Percentiles rank a stretch among this genome's conserved stretches.
Evolutionary conservation across 2,888 invertebrate genomes (phyloP).

Genomic region (Parelbella ahira): DNA sequence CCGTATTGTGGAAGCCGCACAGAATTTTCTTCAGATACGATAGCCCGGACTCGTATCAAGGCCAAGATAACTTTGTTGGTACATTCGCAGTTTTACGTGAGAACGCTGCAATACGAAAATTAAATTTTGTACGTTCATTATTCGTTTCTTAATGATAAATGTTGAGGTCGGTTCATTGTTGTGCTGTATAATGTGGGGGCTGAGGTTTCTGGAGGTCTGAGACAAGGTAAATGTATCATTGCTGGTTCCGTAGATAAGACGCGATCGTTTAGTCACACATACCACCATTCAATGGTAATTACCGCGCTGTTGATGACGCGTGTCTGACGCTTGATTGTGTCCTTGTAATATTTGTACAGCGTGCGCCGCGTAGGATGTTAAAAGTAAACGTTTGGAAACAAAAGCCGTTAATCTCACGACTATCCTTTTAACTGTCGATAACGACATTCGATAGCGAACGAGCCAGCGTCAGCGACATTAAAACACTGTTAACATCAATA

Average conservation of each 20-base stretch:
- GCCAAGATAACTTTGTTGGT: slow-evolving; percentile 40
- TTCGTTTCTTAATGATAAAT: slow-evolving; percentile 57
- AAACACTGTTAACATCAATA: slow-evolving; percentile 35
- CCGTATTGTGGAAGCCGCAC: slow-evolving; percentile 20
- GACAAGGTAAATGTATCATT: slow-evolving; percentile 66
- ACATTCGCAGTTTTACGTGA: slow-evolving; percentile 55
- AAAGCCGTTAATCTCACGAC: slow-evolving; percentile 35
- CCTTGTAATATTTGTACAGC: slow-evolving; percentile 45
- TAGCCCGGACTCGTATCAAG: slow-evolving; percentile 40
- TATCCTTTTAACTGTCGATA: slow-evolving; percentile 27
- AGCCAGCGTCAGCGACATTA: slow-evolving; percentile 32
- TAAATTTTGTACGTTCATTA: slow-evolving; percentile 55
- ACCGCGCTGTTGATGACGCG: slow-evolving; percentile 49
- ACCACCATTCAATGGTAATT: slow-evolving; percentile 54
- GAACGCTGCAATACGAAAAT: slow-evolving; percentile 59
- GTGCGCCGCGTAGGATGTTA: slow-evolving; percentile 31
- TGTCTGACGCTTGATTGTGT: slow-evolving; percentile 45
- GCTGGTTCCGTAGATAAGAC: slow-evolving; percentile 35
- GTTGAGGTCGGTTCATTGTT: slow-evolving; percentile 64
- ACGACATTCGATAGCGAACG: slow-evolving; percentile 30
- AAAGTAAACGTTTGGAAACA: slow-evolving; percentile 31
- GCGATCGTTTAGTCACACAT: slow-evolving; percentile 35
- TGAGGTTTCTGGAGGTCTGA: slow-evolving; percentile 51
- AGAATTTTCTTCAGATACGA: slow-evolving; percentile 32
- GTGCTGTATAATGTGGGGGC: slow-evolving; percentile 44